Percentiles rank a stretch among this genome's conserved stretches.
phyloP scores from a whole-genome alignment of 1,140 invertebrate genomes.

The Bombyx mandarina region DNA sequence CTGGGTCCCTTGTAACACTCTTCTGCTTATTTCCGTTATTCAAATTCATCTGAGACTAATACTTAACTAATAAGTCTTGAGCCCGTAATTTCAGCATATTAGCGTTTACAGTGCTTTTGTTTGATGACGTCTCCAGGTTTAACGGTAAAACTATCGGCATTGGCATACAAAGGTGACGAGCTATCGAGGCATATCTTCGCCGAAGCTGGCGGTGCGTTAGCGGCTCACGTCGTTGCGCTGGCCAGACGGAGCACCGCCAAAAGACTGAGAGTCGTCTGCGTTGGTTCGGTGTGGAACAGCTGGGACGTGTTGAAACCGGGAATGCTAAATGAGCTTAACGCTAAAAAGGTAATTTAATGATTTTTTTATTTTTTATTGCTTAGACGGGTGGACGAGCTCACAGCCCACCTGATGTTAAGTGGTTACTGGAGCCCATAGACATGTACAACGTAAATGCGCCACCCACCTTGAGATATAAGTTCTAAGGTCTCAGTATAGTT shows the following conservation, averaged over 20 bases:
- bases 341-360: slow-evolving; percentile 32
- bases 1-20: too few relatives aligned
- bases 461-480: too few relatives aligned
- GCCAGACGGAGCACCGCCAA: slow-evolving; percentile 67
- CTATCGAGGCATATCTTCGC: slow-evolving; percentile 82
- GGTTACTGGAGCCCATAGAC: too few relatives aligned
- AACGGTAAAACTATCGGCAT: slow-evolving; percentile 80
- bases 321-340: slow-evolving; percentile 74
- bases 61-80: too few relatives aligned
- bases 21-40: too few relatives aligned
- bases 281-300: slow-evolving; percentile 96
- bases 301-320: slow-evolving; percentile 86
- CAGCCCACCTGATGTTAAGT: too few relatives aligned
- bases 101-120: neutral
- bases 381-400: too few relatives aligned
- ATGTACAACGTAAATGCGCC: too few relatives aligned
- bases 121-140: slow-evolving; percentile 69
- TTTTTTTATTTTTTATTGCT: too few relatives aligned
- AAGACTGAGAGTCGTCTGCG: slow-evolving; percentile 85
- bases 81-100: too few relatives aligned
- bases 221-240: slow-evolving; percentile 80
- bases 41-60: too few relatives aligned
- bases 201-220: slow-evolving; percentile 83
- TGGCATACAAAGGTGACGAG: slow-evolving; percentile 80
- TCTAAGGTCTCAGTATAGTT: too few relatives aligned